Percentiles rank a stretch among this genome's conserved stretches.
phyloP scores from a whole-genome alignment of 1,140 invertebrate genomes.

The Leptoteleia sp. region DNA sequence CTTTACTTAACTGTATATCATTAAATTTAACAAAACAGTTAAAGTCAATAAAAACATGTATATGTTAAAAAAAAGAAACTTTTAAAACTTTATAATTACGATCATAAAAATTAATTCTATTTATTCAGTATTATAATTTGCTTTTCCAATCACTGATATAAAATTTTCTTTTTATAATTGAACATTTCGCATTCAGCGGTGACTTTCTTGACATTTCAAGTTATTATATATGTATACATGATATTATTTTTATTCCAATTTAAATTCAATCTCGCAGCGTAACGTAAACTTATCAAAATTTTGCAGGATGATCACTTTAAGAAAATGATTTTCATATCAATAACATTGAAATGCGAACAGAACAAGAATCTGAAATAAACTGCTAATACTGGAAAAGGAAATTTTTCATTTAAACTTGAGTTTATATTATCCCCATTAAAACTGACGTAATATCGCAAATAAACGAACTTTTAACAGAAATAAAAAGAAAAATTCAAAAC shows the following conservation, averaged over 20 bases:
- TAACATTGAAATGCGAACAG: too few species aligned
- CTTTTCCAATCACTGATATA: too few species aligned
- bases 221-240: constrained; percentile 15
- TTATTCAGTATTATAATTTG: too few species aligned
- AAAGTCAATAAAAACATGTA: constrained; percentile 3
- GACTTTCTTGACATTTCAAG: constrained; percentile 27
- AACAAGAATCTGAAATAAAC: too few species aligned
- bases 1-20: too few species aligned
- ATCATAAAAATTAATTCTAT: too few species aligned
- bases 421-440: too few species aligned
- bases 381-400: too few species aligned
- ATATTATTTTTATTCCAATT: constrained; percentile 24
- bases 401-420: too few species aligned
- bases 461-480: neutral
- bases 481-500: constrained; percentile 10
- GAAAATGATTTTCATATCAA: too few species aligned
- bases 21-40: neutral
- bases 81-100: neutral
- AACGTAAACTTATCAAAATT: too few species aligned
- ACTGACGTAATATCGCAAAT: too few species aligned
- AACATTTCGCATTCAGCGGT: constrained; percentile 11
- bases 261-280: neutral
- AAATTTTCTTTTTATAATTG: neutral
- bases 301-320: neutral
- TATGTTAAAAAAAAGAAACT: neutral